Conservation (phyloP, 1,140 invertebrate species). For the Himalopsyche phryganea region DNA sequence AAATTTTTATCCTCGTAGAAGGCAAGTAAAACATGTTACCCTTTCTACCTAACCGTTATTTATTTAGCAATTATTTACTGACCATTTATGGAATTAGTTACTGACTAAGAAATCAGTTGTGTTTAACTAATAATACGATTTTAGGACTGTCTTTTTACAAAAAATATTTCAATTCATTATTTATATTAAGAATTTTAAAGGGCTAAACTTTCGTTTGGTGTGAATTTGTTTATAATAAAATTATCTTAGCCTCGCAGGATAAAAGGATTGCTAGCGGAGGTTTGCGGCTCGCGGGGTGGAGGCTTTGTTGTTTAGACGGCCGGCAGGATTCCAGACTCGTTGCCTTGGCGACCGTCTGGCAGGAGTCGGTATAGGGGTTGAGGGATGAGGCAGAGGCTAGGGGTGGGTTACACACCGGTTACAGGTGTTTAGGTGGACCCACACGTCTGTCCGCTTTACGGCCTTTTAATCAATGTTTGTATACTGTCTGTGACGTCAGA, state of each 20-base stretch:
- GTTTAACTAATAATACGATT: too few relatives aligned
- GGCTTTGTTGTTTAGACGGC: conserved; percentile 24
- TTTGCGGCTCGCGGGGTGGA: not conserved
- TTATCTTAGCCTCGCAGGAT: not conserved
- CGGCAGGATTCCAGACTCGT: conserved; percentile 30
- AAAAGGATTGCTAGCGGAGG: not conserved
- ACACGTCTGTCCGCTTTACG: not conserved
- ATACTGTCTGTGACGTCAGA: too few relatives aligned
- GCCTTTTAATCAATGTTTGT: not conserved
- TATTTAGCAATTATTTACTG: too few relatives aligned
- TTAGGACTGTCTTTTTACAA: too few relatives aligned
- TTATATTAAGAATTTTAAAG: too few relatives aligned
- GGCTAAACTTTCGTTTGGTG: not conserved
- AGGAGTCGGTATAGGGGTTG: conserved; percentile 1
- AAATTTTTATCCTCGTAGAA: too few relatives aligned
- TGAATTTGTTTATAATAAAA: not conserved
- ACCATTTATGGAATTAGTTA: too few relatives aligned
- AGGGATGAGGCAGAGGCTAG: not conserved
- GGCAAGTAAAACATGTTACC: too few relatives aligned
- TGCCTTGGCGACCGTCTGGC: conserved; percentile 24
- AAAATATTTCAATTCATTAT: too few relatives aligned
- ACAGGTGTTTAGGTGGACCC: conserved; percentile 9
- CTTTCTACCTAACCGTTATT: too few relatives aligned
- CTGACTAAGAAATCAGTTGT: too few relatives aligned
- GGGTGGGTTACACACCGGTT: not conserved